Evolutionary conservation across 92 coral and sea anemone genomes (phyloP), one percentile per base, ranked within the genome.

Genomic region (Siderastrea siderea): DNA sequence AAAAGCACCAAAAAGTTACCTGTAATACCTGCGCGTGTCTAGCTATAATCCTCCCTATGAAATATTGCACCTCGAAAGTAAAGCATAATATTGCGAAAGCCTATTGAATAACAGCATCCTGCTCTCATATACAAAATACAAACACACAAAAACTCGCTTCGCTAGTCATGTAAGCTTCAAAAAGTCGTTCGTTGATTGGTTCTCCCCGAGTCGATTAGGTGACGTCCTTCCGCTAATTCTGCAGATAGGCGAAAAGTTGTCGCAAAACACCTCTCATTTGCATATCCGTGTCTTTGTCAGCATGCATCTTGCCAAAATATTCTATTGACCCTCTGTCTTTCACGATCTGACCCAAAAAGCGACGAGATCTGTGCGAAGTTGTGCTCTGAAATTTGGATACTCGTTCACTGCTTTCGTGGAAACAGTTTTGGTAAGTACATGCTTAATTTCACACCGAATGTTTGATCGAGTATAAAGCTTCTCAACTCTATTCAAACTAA

Each of bases 251-350:
- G 76, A 66, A 67, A 71, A 70, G n/a, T 82, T 82, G 86, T 82
- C 65, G 86, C 78, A 71, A 59, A 81, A 82, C 61, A 4, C 86
- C 19, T 45, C 68, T 57, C 74, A 80, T 80, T 82, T 68, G 77
- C 86, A 81, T 81, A 81, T 54, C 53, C 65, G 70, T 60, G 61
- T 45, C 77, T 81, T 68, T 68, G 77, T 68, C 68, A 68, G 86
- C 77, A 57, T 68, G 86, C 66, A 81, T 69, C 12, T 15, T 17
- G 68, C 66, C 8, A 68, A 55, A 45, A 17, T 67, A 67, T 80
- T 53, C 75, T 51, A 50, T 80, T 6, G 58, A 65, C 86, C 86
- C 26, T 59, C 67, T 53, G 76, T 45, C 49, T 68, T 81, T 46
- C 38, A 26, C 66, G 53, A 44, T n/a, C 75, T 81, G 77, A 81